These are phyloP conservation scores for Fulica atra DNA, from an alignment of 2,113 vertebrate species.

Conservation along the genomic window DNA sequence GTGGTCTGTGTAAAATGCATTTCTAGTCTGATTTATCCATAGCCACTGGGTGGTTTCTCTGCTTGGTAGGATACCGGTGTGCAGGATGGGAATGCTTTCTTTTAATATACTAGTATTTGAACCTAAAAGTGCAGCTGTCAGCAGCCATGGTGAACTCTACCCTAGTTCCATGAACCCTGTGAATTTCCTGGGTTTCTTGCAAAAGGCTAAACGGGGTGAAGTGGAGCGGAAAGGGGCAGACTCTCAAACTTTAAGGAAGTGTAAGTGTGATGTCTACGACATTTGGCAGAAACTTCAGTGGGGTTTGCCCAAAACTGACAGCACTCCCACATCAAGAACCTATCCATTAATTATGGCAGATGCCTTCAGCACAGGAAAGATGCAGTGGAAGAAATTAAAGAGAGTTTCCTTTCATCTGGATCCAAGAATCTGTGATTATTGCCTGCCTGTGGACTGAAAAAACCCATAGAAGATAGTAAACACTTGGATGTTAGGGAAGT, in stretches of 20 bases:
- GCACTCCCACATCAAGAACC: background rate
- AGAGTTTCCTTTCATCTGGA: background rate
- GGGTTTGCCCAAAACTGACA: background rate
- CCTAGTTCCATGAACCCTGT: background rate
- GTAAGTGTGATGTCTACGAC: background rate
- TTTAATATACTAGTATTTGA: background rate
- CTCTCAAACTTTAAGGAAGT: background rate
- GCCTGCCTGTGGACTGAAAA: background rate
- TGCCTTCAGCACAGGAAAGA: background rate
- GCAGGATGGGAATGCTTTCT: background rate
- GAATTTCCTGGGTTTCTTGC: background rate
- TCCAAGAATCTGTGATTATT: background rate
- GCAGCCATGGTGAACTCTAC: background rate
- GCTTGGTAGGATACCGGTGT: background rate
- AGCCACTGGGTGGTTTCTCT: background rate
- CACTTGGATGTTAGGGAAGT: background rate
- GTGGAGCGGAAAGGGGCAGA: background rate
- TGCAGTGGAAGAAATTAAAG: background rate
- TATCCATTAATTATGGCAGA: background rate
- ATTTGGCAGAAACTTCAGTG: background rate
- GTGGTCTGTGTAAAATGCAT: background rate
- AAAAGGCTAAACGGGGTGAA: background rate
- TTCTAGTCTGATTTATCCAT: background rate
- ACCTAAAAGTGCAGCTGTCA: background rate
- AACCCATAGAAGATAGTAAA: background rate